Evolutionary conservation across 23 tunicate species (phyloP).

Genomic region (Diplosoma virens): DNA sequence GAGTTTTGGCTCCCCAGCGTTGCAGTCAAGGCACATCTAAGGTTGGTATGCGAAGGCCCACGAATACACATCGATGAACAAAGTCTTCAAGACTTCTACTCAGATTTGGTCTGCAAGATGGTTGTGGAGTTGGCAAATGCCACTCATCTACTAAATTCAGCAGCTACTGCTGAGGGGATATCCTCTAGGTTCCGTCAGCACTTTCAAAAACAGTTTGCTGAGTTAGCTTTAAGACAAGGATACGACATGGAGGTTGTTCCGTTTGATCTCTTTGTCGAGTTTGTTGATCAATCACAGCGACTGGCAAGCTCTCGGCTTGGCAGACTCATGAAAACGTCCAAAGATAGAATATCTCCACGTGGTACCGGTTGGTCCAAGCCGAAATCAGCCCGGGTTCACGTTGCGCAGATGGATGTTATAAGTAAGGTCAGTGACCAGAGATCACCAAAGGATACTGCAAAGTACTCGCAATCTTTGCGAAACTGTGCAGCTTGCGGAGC

Average conservation of each 20-base stretch:
- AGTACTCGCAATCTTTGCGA: neutral
- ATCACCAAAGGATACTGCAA: neutral
- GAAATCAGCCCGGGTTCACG: neutral
- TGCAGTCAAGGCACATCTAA: conserved; percentile 9
- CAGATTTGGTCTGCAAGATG: conserved; percentile 10
- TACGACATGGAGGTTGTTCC: conserved; percentile 10
- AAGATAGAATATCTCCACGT: neutral
- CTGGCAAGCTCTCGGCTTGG: conserved; percentile 3
- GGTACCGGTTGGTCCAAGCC: neutral
- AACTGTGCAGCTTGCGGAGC: neutral
- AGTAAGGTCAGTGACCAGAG: neutral
- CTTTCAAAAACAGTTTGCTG: neutral
- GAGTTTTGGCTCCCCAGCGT: neutral
- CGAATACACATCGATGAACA: neutral
- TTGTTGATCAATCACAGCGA: neutral
- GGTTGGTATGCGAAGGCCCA: neutral
- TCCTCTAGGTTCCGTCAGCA: neutral
- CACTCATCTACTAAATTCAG: neutral
- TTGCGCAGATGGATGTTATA: neutral
- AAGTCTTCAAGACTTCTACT: conserved; percentile 10
- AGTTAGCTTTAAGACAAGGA: neutral
- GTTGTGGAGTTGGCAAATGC: neutral
- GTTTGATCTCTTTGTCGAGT: conserved; percentile 15
- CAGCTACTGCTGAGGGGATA: conserved; percentile 1
- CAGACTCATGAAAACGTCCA: neutral